Base-by-base conservation (phyloP, 2,113 vertebrate genomes). In the Pao palembangensis region DNA sequence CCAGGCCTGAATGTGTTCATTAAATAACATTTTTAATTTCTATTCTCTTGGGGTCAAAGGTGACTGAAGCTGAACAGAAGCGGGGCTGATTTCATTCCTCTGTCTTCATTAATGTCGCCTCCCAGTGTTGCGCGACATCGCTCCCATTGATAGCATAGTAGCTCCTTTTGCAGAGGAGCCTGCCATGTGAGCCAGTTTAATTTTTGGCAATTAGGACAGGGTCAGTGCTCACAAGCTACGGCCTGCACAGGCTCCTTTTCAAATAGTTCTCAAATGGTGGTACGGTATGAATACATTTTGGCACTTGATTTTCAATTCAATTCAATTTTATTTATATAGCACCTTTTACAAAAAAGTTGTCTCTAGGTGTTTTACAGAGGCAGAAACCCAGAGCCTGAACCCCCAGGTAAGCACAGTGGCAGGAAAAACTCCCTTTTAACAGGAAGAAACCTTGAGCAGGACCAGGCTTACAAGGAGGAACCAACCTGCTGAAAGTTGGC, bases 1-100 rank as follows among this genome's bases (percentile, higher is more conserved):
- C 64, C 52, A 64, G 41, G 73, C 71, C 43, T 14, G 69, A 55
- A 28, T 47, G 13, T 43, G 61, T 73, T 42, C 59, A 58, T 65
- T 17, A 69, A 71, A 63, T 1, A 0, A 8, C 62, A 28, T 15
- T 50, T 68, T 78, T 79, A 17, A 46, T 73, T 72, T 72, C n/a
- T 50, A n/a, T 19, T 18, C 18, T 42, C 7, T 17, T 49, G 47
- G 34, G 72, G 67, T 80, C 78, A 84, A 79, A 75, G 82, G 64
- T 78, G 34, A 38, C 34, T 23, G 47, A 5, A 46, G 55, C 55
- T 72, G 12, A 68, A 20, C 55, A 8, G 31, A 51, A 44, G 34
- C 46, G 15, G 51, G 20, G 34, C 34, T 38, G 8, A 38, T 31
- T 44, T 50, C 51, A 19, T 21, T 46, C 31, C 55, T 83, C 66